Conservation (phyloP, 1,140 invertebrate species). For the Hyles vespertilio region DNA sequence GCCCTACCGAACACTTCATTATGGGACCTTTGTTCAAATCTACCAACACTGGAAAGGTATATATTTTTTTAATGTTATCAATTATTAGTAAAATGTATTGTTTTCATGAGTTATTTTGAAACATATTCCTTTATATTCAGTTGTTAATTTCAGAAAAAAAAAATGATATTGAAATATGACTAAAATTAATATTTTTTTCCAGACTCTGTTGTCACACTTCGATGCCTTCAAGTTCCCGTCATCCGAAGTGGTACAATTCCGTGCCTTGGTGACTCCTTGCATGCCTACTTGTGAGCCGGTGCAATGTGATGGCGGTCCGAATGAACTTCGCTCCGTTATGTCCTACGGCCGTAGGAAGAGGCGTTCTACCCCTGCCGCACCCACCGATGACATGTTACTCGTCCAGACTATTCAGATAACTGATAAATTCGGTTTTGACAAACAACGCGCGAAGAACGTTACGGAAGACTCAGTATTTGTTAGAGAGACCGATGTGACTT, state of each 20-base stretch:
- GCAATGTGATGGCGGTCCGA: conserved; percentile 88
- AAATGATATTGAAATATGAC: conserved; percentile 3
- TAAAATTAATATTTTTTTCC: conserved; percentile 45
- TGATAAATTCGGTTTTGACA: conserved; percentile 92
- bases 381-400: conserved; percentile 88
- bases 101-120: too few relatives aligned
- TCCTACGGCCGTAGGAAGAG: conserved; percentile 87
- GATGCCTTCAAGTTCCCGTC: conserved; percentile 98
- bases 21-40: conserved; percentile 94
- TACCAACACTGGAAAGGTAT: conserved; percentile 83
- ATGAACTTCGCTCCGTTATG: conserved; percentile 86
- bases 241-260: conserved; percentile 95
- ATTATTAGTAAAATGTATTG: too few relatives aligned
- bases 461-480: conserved; percentile 78
- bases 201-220: conserved; percentile 93
- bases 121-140: too few relatives aligned
- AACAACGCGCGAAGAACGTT: conserved; percentile 69
- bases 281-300: conserved; percentile 94
- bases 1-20: conserved; percentile 94
- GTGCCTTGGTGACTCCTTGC: conserved; percentile 94
- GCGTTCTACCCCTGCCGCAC: conserved; percentile 70
- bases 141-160: neutral
- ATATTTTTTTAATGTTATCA: conserved; percentile 18
- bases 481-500: conserved; percentile 75
- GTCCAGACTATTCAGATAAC: conserved; percentile 94